phyloP scores from a whole-genome alignment of 2,888 invertebrate genomes.

The Acronicta alni region DNA sequence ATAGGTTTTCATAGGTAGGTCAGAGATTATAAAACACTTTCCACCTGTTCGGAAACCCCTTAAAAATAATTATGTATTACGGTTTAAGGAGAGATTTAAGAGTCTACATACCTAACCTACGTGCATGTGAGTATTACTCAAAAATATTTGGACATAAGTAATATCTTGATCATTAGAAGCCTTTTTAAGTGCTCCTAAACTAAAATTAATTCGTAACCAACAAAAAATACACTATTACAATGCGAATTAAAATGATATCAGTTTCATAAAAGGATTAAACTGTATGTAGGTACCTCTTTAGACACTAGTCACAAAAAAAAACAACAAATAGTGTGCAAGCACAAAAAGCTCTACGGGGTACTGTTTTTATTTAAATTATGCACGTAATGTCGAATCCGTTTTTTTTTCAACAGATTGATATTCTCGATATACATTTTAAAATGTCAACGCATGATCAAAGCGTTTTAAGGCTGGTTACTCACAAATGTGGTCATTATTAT shows the following conservation, averaged over 20 bases:
- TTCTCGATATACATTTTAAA: slow-evolving; percentile 33
- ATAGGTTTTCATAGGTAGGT: slow-evolving; percentile 64
- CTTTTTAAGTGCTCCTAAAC: no score
- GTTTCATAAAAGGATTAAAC: slow-evolving; percentile 10
- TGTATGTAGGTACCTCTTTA: neutral
- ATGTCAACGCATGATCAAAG: slow-evolving; percentile 47
- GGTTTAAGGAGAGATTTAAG: no score
- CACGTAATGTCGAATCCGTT: slow-evolving; percentile 4
- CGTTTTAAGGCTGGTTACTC: slow-evolving; percentile 21
- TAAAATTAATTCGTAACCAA: neutral
- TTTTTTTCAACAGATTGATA: slow-evolving; percentile 26
- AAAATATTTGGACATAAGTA: no score
- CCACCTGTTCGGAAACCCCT: slow-evolving; percentile 34
- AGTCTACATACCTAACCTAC: no score
- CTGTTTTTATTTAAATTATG: slow-evolving; percentile 24
- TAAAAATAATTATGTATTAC: no score
- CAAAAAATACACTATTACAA: slow-evolving; percentile 7
- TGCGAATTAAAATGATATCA: slow-evolving; percentile 4
- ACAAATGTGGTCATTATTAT: slow-evolving; percentile 46
- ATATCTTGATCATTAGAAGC: no score
- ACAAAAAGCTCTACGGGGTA: slow-evolving; percentile 24
- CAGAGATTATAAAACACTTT: slow-evolving; percentile 59
- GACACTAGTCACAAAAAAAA: slow-evolving; percentile 1
- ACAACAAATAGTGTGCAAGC: slow-evolving; percentile 7
- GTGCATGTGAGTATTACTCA: no score